Conservation (phyloP, 92 coral and sea anemone species). For the Palythoa grandis region DNA sequence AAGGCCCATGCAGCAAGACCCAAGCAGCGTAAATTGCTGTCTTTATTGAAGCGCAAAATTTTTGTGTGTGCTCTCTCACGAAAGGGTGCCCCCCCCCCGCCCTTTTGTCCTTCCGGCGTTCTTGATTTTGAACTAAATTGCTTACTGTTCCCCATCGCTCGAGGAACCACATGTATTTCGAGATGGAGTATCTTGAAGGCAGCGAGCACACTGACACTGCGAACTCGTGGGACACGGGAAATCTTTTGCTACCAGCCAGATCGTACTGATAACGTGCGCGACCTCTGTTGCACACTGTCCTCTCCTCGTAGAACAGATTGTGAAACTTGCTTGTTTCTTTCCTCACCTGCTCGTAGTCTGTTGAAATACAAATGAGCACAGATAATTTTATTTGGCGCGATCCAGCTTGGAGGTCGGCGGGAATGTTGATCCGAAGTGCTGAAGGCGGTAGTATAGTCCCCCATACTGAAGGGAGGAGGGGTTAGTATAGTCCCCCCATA, state of each 20-base stretch:
- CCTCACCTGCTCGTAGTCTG: conserved; percentile 44
- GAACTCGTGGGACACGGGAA: conserved; percentile 53
- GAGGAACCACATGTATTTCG: conserved; percentile 38
- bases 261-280: conserved; percentile 49
- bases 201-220: conserved; percentile 48
- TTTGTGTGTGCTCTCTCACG: too few relatives aligned
- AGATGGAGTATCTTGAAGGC: conserved; percentile 29
- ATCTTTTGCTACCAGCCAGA: conserved; percentile 34
- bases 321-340: conserved; percentile 43
- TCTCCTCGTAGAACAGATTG: conserved; percentile 54
- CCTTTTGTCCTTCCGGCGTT: too few relatives aligned
- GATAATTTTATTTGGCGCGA: too few relatives aligned
- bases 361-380: background rate
- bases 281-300: conserved; percentile 53
- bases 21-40: too few relatives aligned
- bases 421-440: background rate
- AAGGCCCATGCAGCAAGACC: too few relatives aligned
- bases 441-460: background rate
- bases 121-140: background rate
- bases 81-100: too few relatives aligned
- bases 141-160: conserved; percentile 64
- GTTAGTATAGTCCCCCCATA: too few relatives aligned
- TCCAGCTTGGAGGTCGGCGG: background rate
- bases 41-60: too few relatives aligned
- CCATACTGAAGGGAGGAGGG: too few relatives aligned